Percentiles rank a stretch among this genome's conserved stretches.
phyloP scores from a whole-genome alignment of 2,113 vertebrate genomes.

The Phrynocephalus versicolor region DNA sequence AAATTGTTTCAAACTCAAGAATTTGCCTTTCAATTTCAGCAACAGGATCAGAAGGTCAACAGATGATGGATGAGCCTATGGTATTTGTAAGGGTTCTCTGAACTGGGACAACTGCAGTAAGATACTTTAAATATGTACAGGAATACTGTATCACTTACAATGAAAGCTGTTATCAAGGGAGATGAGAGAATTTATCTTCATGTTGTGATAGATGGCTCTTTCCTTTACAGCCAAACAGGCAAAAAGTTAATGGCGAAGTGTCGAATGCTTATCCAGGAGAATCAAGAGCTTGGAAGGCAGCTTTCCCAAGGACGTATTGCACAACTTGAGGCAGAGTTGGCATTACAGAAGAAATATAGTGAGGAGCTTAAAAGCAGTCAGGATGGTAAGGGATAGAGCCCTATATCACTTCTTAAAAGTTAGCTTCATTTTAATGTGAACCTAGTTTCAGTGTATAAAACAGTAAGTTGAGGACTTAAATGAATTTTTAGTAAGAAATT shows the following conservation, averaged over 20 bases:
- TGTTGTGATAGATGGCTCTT: slow-evolving; percentile 96
- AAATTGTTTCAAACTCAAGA: slow-evolving; percentile 61
- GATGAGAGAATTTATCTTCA: slow-evolving; percentile 75
- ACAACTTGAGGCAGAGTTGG: slow-evolving; percentile 98
- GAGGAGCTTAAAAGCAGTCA: slow-evolving; percentile 99
- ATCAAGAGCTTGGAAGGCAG: slow-evolving; percentile 98
- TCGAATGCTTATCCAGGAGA: slow-evolving; percentile 99
- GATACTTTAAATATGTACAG: slow-evolving; percentile 63
- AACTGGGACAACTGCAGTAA: slow-evolving; percentile 66
- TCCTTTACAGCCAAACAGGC: slow-evolving; percentile 99
- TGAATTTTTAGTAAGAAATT: neutral
- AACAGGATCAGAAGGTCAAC: slow-evolving; percentile 67
- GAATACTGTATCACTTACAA: slow-evolving; percentile 63
- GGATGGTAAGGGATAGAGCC: slow-evolving; percentile 87
- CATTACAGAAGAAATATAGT: slow-evolving; percentile 99
- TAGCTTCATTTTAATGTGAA: neutral
- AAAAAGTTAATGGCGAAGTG: slow-evolving; percentile 99
- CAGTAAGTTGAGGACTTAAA: neutral
- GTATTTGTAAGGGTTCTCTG: slow-evolving; percentile 69
- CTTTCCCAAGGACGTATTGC: slow-evolving; percentile 98
- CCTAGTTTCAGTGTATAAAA: neutral
- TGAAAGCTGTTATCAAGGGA: slow-evolving; percentile 66
- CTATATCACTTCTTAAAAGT: too few relatives aligned
- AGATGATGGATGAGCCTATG: slow-evolving; percentile 56
- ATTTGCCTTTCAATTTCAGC: slow-evolving; percentile 66